These are phyloP conservation scores for Rissa tridactyla DNA, from an alignment of 2,113 vertebrate genomes.

Conservation along the genomic window DNA sequence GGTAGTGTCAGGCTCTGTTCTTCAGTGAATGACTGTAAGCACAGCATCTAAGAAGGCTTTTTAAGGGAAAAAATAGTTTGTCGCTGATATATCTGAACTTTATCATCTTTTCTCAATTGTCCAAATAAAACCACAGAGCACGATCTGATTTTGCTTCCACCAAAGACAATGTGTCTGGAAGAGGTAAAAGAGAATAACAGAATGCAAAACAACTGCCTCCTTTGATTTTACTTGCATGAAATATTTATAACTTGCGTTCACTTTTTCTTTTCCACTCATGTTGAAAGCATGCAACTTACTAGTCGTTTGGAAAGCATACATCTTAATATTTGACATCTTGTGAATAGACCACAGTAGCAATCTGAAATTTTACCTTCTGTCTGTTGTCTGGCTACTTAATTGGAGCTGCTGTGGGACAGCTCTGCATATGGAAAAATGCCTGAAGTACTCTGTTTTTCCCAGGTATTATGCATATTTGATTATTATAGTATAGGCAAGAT, in stretches of 20 bases:
- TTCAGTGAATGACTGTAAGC: not conserved
- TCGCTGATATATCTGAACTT: not conserved
- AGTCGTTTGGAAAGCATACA: not conserved
- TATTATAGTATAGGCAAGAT: not conserved
- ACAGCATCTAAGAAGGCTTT: not conserved
- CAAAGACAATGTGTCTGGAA: not conserved
- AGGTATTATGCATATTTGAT: not conserved
- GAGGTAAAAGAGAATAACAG: not conserved
- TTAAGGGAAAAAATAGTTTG: not conserved
- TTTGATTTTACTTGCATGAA: slow-evolving; percentile 37
- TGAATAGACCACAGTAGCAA: not conserved
- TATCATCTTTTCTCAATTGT: not conserved
- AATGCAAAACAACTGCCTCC: not conserved
- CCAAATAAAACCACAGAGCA: not conserved
- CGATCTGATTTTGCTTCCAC: not conserved
- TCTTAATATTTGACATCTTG: not conserved
- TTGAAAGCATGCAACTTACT: not conserved
- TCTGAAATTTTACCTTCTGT: not conserved
- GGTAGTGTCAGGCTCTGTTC: not conserved
- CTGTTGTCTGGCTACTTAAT: not conserved
- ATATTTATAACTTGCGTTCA: slow-evolving; percentile 38
- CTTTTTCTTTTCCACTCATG: not conserved
- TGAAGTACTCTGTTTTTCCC: not conserved
- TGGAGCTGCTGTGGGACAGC: not conserved
- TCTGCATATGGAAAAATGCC: not conserved